Evolutionary conservation across 2,888 invertebrate genomes (phyloP).

Genomic region (Chrysotoxum bicinctum): DNA sequence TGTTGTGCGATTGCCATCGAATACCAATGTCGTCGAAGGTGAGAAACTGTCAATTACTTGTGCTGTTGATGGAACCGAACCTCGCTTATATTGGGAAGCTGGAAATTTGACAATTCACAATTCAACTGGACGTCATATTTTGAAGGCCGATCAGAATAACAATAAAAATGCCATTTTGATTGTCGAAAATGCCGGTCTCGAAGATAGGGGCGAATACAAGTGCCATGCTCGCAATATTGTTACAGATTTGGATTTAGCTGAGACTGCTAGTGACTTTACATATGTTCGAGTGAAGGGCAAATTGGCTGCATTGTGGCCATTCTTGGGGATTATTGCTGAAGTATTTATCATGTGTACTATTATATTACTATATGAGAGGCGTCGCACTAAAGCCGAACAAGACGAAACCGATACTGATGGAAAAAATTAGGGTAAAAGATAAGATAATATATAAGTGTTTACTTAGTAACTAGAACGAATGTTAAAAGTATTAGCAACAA

Average conservation of each 20-base stretch:
- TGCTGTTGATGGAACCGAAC: slow-evolving; percentile 86
- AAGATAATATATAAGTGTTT: background rate
- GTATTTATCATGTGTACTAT: slow-evolving; percentile 96
- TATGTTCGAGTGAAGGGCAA: slow-evolving; percentile 91
- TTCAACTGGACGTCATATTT: slow-evolving; percentile 82
- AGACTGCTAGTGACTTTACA: slow-evolving; percentile 81
- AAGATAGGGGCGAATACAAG: slow-evolving; percentile 87
- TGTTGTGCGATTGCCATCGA: slow-evolving; percentile 84
- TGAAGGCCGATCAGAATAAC: slow-evolving; percentile 83
- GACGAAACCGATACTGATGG: slow-evolving; percentile 96
- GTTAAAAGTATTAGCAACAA: background rate
- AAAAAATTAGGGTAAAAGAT: slow-evolving; percentile 90
- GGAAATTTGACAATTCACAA: slow-evolving; percentile 82
- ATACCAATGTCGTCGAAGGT: slow-evolving; percentile 91
- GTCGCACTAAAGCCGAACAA: slow-evolving; percentile 95
- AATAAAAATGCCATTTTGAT: slow-evolving; percentile 85
- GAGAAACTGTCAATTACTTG: slow-evolving; percentile 90
- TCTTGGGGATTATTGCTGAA: slow-evolving; percentile 97
- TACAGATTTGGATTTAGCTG: slow-evolving; percentile 78
- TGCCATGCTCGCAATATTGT: slow-evolving; percentile 84
- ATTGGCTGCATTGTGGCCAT: slow-evolving; percentile 98
- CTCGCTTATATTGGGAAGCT: slow-evolving; percentile 86
- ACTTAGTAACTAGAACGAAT: background rate
- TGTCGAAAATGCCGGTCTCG: slow-evolving; percentile 85
- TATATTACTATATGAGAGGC: slow-evolving; percentile 97